A percentile compares a stretch with the other conserved stretches of the same genome.
These are phyloP conservation scores for Venusia cambrica DNA, from an alignment of 2,888 invertebrate genomes.

Conservation along the genomic window DNA sequence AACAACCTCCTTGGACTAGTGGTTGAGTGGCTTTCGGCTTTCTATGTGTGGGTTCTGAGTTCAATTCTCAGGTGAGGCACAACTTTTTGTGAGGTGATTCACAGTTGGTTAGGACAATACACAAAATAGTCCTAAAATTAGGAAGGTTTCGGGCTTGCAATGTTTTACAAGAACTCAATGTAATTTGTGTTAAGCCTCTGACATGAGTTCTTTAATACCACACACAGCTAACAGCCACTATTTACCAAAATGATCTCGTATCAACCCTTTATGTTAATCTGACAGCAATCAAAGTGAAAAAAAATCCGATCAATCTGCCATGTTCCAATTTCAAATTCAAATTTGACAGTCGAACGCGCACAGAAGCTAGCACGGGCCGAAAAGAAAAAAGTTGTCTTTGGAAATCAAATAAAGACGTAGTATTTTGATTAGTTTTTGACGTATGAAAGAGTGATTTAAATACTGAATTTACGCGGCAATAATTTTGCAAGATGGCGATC, in stretches of 20 bases:
- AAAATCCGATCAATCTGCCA: constrained; percentile 42
- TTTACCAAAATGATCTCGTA: constrained; percentile 18
- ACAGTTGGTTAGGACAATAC: too few relatives aligned
- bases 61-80: too few relatives aligned
- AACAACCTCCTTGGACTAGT: too few relatives aligned
- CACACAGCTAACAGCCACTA: constrained; percentile 9
- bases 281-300: constrained; percentile 35
- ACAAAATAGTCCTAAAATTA: too few relatives aligned
- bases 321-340: constrained; percentile 57
- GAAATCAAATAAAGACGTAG: constrained; percentile 29
- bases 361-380: constrained; percentile 33
- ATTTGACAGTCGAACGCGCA: constrained; percentile 53
- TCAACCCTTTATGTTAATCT: constrained; percentile 47
- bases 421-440: constrained; percentile 62
- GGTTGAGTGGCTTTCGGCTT: too few relatives aligned
- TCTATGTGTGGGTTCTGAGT: too few relatives aligned
- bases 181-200: too few relatives aligned
- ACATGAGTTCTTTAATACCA: too few relatives aligned
- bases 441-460: constrained; percentile 68
- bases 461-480: constrained; percentile 61
- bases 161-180: too few relatives aligned
- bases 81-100: too few relatives aligned
- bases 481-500: constrained; percentile 58
- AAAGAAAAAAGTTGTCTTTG: constrained; percentile 17
- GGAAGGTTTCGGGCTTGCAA: too few relatives aligned